Evolutionary conservation across 2,113 vertebrate species (phyloP).

Genomic region (Antennarius striatus): DNA sequence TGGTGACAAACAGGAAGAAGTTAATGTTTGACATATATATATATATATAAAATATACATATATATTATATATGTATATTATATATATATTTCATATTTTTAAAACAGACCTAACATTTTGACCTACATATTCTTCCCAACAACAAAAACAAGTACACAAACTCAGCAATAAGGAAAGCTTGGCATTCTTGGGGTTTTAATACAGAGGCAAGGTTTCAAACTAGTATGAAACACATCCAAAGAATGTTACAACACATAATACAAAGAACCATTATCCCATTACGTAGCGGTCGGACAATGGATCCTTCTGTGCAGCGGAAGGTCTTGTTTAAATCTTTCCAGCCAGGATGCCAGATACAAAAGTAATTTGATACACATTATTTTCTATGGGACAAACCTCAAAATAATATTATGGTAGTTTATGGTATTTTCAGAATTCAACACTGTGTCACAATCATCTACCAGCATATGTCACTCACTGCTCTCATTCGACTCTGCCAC

Average conservation of each 20-base stretch:
- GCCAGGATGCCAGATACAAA: neutral
- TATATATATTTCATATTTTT: too few species aligned
- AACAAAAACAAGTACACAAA: neutral
- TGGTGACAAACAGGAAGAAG: constrained; percentile 52
- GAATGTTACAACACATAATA: neutral
- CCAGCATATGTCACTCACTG: constrained; percentile 77
- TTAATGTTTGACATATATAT: neutral
- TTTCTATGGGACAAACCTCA: too few species aligned
- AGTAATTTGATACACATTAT: too few species aligned
- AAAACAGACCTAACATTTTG: too few species aligned
- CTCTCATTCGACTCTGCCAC: constrained; percentile 93
- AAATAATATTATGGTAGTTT: too few species aligned
- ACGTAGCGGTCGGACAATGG: neutral
- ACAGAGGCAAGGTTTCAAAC: neutral
- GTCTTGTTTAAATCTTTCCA: neutral
- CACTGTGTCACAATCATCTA: too few species aligned
- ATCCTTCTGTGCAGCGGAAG: neutral
- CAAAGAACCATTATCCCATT: neutral
- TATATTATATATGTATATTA: too few species aligned
- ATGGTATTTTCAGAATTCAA: too few species aligned
- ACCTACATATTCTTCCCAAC: neutral
- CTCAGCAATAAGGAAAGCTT: neutral
- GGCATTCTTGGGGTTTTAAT: neutral
- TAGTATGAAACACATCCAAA: neutral
- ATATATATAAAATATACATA: too few species aligned